Conservation (phyloP, 1,140 invertebrate species). For the Halictus rubicundus region DNA sequence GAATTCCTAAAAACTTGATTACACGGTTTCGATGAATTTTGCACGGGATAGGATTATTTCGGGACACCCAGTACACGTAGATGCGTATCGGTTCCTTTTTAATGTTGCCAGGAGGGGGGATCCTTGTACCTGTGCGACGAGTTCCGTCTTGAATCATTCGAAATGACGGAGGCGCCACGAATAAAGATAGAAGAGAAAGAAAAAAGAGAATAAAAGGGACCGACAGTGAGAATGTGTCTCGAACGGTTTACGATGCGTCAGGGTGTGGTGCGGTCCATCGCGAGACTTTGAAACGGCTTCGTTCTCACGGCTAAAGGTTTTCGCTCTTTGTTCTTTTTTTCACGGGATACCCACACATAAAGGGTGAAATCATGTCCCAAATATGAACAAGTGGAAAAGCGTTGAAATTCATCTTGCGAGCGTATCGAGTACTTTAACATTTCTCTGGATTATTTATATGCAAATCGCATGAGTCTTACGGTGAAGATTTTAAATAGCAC, state of each 20-base stretch:
- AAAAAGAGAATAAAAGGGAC: slow-evolving; percentile 28
- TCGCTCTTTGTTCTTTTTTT: background rate
- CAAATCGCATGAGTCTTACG: no score
- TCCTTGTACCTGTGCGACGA: slow-evolving; percentile 40
- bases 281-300: slow-evolving; percentile 21
- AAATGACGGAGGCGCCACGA: slow-evolving; percentile 25
- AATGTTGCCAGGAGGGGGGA: slow-evolving; percentile 9
- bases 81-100: slow-evolving; percentile 11
- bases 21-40: no score
- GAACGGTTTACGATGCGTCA: slow-evolving; percentile 44
- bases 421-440: no score
- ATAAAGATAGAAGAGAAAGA: slow-evolving; percentile 18
- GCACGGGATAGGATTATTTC: background rate
- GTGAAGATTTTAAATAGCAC: no score
- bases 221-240: slow-evolving; percentile 19
- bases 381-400: background rate
- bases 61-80: background rate
- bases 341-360: background rate
- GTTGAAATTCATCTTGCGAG: background rate
- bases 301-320: slow-evolving; percentile 28
- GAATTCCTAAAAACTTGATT: no score
- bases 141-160: slow-evolving; percentile 28
- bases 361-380: background rate
- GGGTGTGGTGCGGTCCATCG: slow-evolving; percentile 33
- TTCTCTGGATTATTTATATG: no score